Conservation (phyloP, 1,140 invertebrate species). For the Drosophila trapezifrons region DNA sequence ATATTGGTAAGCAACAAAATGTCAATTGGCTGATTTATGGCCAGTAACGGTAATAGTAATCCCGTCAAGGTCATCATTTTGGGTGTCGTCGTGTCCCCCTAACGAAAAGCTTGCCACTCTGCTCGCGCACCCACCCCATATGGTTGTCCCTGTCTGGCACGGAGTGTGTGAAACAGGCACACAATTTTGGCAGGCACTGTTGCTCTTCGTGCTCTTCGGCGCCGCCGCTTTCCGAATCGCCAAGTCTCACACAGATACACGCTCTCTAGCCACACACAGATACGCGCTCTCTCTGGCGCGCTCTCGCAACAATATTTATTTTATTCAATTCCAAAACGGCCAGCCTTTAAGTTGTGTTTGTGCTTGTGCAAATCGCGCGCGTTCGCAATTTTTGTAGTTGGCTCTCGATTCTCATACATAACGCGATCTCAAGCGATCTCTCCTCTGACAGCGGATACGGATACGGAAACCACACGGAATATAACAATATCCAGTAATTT, state of each 20-base stretch:
- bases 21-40: constrained; percentile 14
- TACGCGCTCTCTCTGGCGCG: constrained; percentile 2
- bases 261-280: constrained; percentile 14
- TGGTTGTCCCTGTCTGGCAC: constrained; percentile 25
- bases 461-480: background rate
- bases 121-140: background rate
- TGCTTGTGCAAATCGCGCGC: constrained; percentile 47
- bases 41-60: constrained; percentile 20
- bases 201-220: constrained; percentile 15
- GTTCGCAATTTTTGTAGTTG: constrained; percentile 31
- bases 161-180: background rate
- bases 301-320: constrained; percentile 47
- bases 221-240: constrained; percentile 26
- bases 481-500: constrained; percentile 28
- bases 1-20: constrained; percentile 3
- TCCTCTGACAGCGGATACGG: background rate
- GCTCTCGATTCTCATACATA: constrained; percentile 26
- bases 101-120: constrained; percentile 23
- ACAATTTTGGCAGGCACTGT: constrained; percentile 14
- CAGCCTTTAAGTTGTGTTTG: constrained; percentile 48
- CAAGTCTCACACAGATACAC: constrained; percentile 38
- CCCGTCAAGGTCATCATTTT: constrained; percentile 23
- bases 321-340: constrained; percentile 52
- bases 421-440: constrained; percentile 42
- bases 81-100: constrained; percentile 21